A percentile compares a stretch with the other conserved stretches of the same genome.
These are phyloP conservation scores for Magallana gigas DNA, from an alignment of 1,140 invertebrate genomes.

Conservation along the genomic window DNA sequence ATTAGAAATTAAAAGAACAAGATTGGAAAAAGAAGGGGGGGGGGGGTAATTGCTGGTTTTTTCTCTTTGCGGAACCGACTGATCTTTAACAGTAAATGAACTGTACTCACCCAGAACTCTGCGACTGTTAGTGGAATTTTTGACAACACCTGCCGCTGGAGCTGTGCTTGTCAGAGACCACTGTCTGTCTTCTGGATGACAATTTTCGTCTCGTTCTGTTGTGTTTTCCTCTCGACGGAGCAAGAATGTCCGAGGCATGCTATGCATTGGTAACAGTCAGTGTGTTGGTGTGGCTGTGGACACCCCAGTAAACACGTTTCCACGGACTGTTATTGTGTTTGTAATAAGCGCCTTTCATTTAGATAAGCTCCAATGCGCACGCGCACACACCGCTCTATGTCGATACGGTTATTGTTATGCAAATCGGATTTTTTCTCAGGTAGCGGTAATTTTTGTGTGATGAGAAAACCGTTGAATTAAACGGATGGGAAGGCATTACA, in stretches of 20 bases:
- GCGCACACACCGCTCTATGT: neutral
- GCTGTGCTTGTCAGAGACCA: neutral
- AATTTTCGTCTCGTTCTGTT: neutral
- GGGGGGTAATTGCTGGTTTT: no score
- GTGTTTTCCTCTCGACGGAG: neutral
- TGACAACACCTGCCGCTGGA: neutral
- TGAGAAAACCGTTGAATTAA: constrained; percentile 31
- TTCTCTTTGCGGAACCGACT: neutral
- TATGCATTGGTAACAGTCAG: neutral
- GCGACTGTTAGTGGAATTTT: neutral
- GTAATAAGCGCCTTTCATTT: constrained; percentile 35
- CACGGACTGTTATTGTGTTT: constrained; percentile 37
- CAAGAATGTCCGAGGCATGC: constrained; percentile 15
- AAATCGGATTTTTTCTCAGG: neutral
- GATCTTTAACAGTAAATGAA: neutral
- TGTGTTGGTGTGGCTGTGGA: neutral
- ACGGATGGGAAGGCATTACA: constrained; percentile 21
- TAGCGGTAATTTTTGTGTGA: constrained; percentile 29
- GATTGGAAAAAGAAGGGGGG: no score
- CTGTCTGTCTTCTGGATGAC: neutral
- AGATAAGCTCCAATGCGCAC: constrained; percentile 9
- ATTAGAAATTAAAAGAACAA: no score
- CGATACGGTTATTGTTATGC: constrained; percentile 20
- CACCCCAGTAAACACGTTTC: constrained; percentile 20
- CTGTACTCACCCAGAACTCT: constrained; percentile 10